Evolutionary conservation across 2,888 invertebrate genomes (phyloP), one percentile per base, ranked within the genome.

Genomic region (Girardia tigrina): DNA sequence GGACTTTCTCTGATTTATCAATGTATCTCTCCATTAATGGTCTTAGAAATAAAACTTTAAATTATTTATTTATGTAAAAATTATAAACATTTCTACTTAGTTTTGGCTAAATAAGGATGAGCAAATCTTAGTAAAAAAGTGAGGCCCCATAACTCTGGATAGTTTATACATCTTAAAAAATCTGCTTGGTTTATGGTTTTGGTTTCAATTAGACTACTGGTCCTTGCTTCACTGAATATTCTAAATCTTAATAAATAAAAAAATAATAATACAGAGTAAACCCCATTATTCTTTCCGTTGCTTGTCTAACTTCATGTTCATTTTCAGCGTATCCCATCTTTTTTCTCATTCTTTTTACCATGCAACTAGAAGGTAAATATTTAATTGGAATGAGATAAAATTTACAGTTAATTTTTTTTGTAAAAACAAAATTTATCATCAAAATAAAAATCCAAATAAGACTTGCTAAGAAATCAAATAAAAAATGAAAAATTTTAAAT

Each of bases 301-400:
- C 56, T n/a, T 56, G 56, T 56, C 56, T 4, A 8, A 56, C 56
- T 56, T 56, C 56, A 12, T 56, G 20, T 20, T 4, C 23, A 16
- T 56, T 56, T 56, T 56, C 56, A 56, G 56, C 23, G 56, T 56
- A 56, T 20, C 56, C 56, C 56, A 56, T 56, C 23, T 56, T 56
- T n/a, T 56, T 56, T 16, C 56, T 56, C 56, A 56, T 56, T 56
- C n/a, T 4, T n/a, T 56, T 56, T 12, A 56, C 56, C n/a, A 56
- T 8, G 23, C 56, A 56, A 56, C 56, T 56, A 56, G 4, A 56
- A 56, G 16, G 16, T 36, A 12, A 36, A 12, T 12, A 36, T 16
- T 36, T 16, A 16, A 36, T 36, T 36, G 36, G 16, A 36, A 36
- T 12, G 8, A n/a, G n/a, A n/a, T n/a, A n/a, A n/a, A n/a, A n/a